These are phyloP conservation scores for Conger conger DNA, from an alignment of 2,113 vertebrate genomes.

Conservation along the genomic window DNA sequence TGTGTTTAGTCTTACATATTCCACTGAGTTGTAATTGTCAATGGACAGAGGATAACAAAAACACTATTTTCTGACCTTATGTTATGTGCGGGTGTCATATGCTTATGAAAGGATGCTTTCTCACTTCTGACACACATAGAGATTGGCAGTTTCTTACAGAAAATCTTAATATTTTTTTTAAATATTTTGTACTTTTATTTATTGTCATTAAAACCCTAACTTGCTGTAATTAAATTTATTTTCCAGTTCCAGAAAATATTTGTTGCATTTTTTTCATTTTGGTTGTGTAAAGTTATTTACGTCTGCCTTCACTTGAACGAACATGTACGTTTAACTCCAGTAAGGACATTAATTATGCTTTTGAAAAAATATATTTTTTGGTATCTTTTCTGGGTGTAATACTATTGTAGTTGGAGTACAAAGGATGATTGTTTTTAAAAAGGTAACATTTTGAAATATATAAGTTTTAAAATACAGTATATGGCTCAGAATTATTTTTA, in stretches of 20 bases:
- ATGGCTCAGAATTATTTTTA: too few relatives aligned
- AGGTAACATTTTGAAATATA: too few relatives aligned
- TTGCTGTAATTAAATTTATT: conserved; percentile 64
- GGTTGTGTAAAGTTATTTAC: conserved; percentile 8
- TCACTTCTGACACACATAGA: conserved; percentile 39
- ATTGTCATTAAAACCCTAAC: conserved; percentile 68
- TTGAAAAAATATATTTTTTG: not conserved
- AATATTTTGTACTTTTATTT: conserved; percentile 78
- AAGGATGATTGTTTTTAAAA: too few relatives aligned
- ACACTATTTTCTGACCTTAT: not conserved
- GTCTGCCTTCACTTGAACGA: not conserved
- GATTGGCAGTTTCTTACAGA: conserved; percentile 38
- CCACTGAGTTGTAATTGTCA: not conserved
- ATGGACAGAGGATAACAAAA: not conserved
- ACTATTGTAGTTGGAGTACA: too few relatives aligned
- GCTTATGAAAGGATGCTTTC: conserved; percentile 32
- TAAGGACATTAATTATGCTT: not conserved
- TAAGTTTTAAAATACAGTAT: too few relatives aligned
- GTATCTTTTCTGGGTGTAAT: too few relatives aligned
- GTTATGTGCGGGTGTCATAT: not conserved
- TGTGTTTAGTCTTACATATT: not conserved
- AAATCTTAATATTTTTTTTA: conserved; percentile 63
- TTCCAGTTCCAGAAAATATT: conserved; percentile 58
- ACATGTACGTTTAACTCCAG: not conserved
- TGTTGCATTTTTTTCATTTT: conserved; percentile 33